phyloP scores from a whole-genome alignment of 2,797 vertebrate genomes.

The Salarias fasciatus region DNA sequence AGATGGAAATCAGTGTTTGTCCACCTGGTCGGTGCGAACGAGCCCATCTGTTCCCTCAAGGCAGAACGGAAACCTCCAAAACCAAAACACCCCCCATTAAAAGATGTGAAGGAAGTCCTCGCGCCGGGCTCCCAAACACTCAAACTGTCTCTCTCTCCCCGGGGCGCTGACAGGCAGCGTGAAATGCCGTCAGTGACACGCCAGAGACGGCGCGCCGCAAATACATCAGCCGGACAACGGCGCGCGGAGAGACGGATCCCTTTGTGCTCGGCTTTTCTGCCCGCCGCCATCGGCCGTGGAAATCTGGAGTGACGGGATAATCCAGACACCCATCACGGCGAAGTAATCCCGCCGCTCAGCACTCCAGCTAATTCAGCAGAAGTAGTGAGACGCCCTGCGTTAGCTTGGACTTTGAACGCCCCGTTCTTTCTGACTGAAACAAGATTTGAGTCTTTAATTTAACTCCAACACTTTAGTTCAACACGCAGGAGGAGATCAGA shows the following conservation, averaged over 20 bases:
- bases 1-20: constrained; percentile 43
- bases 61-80: constrained; percentile 24
- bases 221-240: constrained; percentile 15
- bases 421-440: no score
- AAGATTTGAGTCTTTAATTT: no score
- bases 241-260: background rate
- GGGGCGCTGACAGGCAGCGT: constrained; percentile 17
- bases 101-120: background rate
- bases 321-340: background rate
- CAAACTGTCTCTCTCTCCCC: background rate
- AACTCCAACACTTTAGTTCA: no score
- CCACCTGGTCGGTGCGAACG: constrained; percentile 27
- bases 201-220: constrained; percentile 3
- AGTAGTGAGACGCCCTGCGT: background rate
- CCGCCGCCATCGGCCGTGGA: background rate
- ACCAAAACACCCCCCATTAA: background rate
- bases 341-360: background rate
- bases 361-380: constrained; percentile 1
- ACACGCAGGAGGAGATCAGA: no score
- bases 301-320: background rate
- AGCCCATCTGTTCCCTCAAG: constrained; percentile 35
- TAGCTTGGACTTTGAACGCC: background rate
- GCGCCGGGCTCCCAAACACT: background rate
- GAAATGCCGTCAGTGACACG: constrained; percentile 4
- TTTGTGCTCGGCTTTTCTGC: constrained; percentile 2